These are phyloP conservation scores for Coenonympha arcania DNA, from an alignment of 2,888 invertebrate genomes.

Conservation along the genomic window DNA sequence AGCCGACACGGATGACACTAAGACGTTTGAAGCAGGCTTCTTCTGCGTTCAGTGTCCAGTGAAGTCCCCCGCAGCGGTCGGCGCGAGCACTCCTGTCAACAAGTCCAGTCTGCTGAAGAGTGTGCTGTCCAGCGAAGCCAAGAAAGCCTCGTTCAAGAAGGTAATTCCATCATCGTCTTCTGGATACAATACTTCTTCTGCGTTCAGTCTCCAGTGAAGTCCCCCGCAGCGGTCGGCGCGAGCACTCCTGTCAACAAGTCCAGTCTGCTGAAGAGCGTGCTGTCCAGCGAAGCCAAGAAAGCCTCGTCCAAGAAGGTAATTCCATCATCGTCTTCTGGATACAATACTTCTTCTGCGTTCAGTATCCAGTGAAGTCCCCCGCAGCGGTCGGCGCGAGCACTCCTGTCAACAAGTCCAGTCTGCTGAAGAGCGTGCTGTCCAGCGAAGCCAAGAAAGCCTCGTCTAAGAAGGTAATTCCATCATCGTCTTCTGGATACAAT, in stretches of 20 bases:
- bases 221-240: constrained; percentile 29
- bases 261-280: constrained; percentile 48
- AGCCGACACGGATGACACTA: constrained; percentile 26
- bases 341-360: constrained; percentile 61
- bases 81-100: constrained; percentile 19
- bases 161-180: too few relatives aligned
- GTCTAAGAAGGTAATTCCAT: constrained; percentile 45
- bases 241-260: constrained; percentile 5
- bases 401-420: constrained; percentile 20
- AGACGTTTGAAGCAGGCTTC: constrained; percentile 66
- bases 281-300: constrained; percentile 60
- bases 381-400: constrained; percentile 28
- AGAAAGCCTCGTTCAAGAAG: constrained; percentile 52
- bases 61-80: constrained; percentile 32
- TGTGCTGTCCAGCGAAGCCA: constrained; percentile 59
- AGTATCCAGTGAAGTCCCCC: constrained; percentile 49
- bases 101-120: constrained; percentile 41
- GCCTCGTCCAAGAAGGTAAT: constrained; percentile 49
- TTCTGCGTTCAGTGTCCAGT: constrained; percentile 60
- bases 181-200: too few relatives aligned
- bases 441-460: constrained; percentile 59
- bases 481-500: too few relatives aligned
- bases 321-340: too few relatives aligned
- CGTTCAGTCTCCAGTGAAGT: constrained; percentile 56
- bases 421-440: constrained; percentile 55